These are phyloP conservation scores for Isurus oxyrinchus DNA, from an alignment of 2,113 vertebrate species.

Conservation along the genomic window DNA sequence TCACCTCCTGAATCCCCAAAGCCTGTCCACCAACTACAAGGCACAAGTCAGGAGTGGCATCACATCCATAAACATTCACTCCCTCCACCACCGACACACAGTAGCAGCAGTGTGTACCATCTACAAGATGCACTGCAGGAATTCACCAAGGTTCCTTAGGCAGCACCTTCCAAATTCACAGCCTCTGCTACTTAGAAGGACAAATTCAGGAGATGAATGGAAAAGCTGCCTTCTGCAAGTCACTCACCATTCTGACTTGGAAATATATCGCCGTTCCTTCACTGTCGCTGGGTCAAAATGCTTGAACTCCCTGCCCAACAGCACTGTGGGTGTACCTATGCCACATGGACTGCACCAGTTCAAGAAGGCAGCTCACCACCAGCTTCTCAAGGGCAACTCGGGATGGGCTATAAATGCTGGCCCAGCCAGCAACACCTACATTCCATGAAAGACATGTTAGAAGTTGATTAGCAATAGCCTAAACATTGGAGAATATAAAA, in stretches of 20 bases:
- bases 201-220: too few species aligned
- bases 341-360: neutral
- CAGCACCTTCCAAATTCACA: neutral
- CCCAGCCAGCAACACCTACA: neutral
- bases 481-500: too few species aligned
- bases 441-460: neutral
- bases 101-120: neutral
- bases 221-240: neutral
- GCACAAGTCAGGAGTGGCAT: neutral
- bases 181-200: neutral
- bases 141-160: neutral
- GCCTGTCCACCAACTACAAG: too few species aligned
- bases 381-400: neutral
- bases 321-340: neutral
- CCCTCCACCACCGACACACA: neutral
- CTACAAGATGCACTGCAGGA: neutral
- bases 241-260: neutral
- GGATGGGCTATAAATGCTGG: neutral
- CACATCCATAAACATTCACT: neutral
- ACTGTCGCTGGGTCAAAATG: neutral
- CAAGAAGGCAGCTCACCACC: neutral
- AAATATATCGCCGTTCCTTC: too few species aligned
- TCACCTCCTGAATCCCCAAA: too few species aligned
- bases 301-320: neutral
- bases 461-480: neutral